These are phyloP conservation scores for Oxystoma pomonae DNA, from an alignment of 2,888 invertebrate species.

Conservation along the genomic window DNA sequence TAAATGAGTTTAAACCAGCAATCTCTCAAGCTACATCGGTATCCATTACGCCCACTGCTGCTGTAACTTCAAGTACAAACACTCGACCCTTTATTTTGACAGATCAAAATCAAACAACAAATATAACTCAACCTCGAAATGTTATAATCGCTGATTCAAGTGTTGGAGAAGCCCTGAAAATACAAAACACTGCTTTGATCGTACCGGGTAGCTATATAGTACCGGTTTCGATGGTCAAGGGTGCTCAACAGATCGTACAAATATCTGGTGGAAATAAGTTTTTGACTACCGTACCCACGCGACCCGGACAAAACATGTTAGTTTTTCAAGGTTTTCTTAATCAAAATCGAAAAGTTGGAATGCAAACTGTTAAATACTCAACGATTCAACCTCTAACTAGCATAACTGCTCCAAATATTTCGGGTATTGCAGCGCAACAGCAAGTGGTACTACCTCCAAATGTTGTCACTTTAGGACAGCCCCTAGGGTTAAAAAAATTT, in stretches of 20 bases:
- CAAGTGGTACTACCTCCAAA: constrained; percentile 46
- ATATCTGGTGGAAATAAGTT: constrained; percentile 65
- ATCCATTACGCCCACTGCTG: constrained; percentile 26
- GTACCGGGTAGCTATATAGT: constrained; percentile 71
- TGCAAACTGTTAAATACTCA: constrained; percentile 55
- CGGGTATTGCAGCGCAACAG: constrained; percentile 45
- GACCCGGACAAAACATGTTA: constrained; percentile 58
- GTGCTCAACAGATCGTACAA: constrained; percentile 68
- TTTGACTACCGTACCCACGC: constrained; percentile 50
- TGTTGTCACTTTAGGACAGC: constrained; percentile 44
- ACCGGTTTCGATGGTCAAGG: constrained; percentile 68
- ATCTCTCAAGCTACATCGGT: constrained; percentile 26
- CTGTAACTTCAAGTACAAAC: background rate
- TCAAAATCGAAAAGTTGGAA: constrained; percentile 57
- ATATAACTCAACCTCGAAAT: constrained; percentile 52
- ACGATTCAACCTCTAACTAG: constrained; percentile 46
- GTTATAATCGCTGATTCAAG: constrained; percentile 57
- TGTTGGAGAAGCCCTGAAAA: constrained; percentile 61
- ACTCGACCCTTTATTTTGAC: constrained; percentile 40
- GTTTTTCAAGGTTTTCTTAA: constrained; percentile 65
- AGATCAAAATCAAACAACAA: constrained; percentile 44
- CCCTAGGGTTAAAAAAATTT: constrained; percentile 45
- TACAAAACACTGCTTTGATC: constrained; percentile 62
- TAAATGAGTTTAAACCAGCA: background rate
- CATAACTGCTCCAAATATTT: constrained; percentile 45